Percentiles rank a stretch among this genome's conserved stretches.
Evolutionary conservation across 2,888 invertebrate species (phyloP).

Genomic region (Caenorhabditis sinica): DNA sequence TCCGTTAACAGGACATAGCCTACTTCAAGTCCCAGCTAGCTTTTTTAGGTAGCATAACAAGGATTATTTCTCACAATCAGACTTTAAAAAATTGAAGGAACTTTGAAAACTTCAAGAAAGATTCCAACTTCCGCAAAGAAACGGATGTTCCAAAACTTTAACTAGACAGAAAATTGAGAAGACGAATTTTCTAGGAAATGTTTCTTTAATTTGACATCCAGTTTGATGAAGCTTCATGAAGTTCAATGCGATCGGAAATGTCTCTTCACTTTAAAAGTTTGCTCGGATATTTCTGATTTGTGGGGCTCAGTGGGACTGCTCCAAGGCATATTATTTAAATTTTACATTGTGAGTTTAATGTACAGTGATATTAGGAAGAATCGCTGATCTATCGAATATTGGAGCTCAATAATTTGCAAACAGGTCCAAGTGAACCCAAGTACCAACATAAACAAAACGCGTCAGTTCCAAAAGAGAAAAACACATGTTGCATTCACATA

Average conservation of each 20-base stretch:
- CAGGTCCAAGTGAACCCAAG: neutral
- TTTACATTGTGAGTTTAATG: neutral
- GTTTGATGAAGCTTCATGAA: neutral
- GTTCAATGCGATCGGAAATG: neutral
- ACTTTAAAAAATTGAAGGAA: too few species aligned
- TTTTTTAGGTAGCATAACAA: too few species aligned
- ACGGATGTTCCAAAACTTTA: neutral
- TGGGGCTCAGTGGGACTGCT: too few species aligned
- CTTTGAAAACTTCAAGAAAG: too few species aligned
- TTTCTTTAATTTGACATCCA: constrained; percentile 5
- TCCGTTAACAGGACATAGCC: too few species aligned
- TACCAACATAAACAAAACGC: neutral
- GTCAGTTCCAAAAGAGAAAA: neutral
- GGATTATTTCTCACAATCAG: too few species aligned
- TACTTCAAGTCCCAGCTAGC: too few species aligned
- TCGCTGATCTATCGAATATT: neutral
- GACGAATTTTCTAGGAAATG: neutral
- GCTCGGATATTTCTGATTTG: too few species aligned
- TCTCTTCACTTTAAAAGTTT: too few species aligned
- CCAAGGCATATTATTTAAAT: too few species aligned
- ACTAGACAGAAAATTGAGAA: neutral
- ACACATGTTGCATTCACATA: constrained; percentile 16
- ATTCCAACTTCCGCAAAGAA: too few species aligned
- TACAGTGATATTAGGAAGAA: neutral
- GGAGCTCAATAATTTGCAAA: neutral